phyloP scores from a whole-genome alignment of 2,888 invertebrate species.

The Caenorhabditis sp. region DNA sequence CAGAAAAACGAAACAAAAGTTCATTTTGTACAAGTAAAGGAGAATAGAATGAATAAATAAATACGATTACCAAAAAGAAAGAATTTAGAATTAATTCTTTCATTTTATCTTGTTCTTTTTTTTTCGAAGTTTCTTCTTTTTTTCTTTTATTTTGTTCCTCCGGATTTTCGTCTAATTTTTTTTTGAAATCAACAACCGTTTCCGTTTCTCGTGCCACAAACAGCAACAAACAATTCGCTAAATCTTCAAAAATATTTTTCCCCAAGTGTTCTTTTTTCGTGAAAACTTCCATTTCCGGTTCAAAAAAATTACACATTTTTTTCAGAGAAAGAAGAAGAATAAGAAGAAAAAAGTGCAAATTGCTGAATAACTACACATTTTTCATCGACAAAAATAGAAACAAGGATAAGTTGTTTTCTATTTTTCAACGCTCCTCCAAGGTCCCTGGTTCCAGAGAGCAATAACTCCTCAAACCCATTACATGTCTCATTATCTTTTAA shows the following conservation, averaged over 20 bases:
- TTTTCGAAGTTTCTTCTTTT: neutral
- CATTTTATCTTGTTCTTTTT: neutral
- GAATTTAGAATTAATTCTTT: neutral
- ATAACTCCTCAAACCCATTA: slow-evolving; percentile 9
- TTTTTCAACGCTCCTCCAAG: slow-evolving; percentile 11
- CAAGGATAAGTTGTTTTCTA: neutral
- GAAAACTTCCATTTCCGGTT: too few species aligned
- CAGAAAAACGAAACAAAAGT: neutral
- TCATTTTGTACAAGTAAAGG: neutral
- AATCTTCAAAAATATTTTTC: too few species aligned
- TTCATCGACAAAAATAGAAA: slow-evolving; percentile 5
- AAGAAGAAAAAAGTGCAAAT: neutral
- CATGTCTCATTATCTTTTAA: too few species aligned
- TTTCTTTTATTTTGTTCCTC: neutral
- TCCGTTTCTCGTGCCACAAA: too few species aligned
- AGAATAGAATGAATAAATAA: neutral
- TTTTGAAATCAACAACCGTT: neutral
- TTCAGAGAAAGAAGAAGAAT: too few species aligned
- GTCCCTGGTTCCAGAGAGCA: too few species aligned
- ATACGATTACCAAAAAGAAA: slow-evolving; percentile 1
- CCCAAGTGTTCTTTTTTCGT: too few species aligned
- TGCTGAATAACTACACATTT: slow-evolving; percentile 4
- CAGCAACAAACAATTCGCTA: too few species aligned
- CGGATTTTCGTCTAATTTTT: neutral
- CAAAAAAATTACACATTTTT: too few species aligned